phyloP scores from a whole-genome alignment of 2,888 invertebrate genomes.

The Cantharis flavilabris region DNA sequence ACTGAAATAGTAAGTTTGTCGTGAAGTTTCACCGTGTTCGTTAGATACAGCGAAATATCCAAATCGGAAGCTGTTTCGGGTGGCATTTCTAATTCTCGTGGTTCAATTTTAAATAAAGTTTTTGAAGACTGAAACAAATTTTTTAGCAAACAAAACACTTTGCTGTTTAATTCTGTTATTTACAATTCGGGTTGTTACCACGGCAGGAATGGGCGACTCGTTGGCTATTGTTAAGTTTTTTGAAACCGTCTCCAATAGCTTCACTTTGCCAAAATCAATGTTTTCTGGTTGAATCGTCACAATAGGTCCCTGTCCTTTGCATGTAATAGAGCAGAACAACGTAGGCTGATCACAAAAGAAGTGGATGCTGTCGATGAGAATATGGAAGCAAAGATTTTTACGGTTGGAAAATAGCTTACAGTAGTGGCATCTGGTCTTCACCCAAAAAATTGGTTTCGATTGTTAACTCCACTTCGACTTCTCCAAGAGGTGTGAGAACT shows the following conservation, averaged over 20 bases:
- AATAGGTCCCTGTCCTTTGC: conserved; percentile 69
- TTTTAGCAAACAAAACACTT: background rate
- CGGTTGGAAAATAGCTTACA: conserved; percentile 1
- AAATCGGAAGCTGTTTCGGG: conserved; percentile 46
- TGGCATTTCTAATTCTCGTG: conserved; percentile 41
- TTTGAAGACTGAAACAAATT: conserved; percentile 56
- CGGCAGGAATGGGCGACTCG: conserved; percentile 71
- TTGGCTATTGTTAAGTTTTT: conserved; percentile 64
- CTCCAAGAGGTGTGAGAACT: conserved; percentile 56
- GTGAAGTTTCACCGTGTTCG: conserved; percentile 48
- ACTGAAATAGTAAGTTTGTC: conserved; percentile 48
- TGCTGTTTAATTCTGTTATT: background rate
- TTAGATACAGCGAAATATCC: conserved; percentile 47
- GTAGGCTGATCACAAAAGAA: conserved; percentile 26
- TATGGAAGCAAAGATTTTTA: background rate
- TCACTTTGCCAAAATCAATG: conserved; percentile 68
- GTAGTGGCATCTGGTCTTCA: conserved; percentile 42
- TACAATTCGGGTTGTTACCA: conserved; percentile 5
- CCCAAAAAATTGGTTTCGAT: conserved; percentile 58
- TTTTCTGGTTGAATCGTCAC: conserved; percentile 63
- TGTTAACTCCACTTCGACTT: conserved; percentile 54
- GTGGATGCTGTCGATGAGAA: conserved; percentile 36
- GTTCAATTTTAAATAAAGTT: conserved; percentile 47
- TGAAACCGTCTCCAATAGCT: conserved; percentile 59
- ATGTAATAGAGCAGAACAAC: conserved; percentile 56